Base-by-base conservation (phyloP, 1,140 invertebrate species). In the Calephelis virginiensis region DNA sequence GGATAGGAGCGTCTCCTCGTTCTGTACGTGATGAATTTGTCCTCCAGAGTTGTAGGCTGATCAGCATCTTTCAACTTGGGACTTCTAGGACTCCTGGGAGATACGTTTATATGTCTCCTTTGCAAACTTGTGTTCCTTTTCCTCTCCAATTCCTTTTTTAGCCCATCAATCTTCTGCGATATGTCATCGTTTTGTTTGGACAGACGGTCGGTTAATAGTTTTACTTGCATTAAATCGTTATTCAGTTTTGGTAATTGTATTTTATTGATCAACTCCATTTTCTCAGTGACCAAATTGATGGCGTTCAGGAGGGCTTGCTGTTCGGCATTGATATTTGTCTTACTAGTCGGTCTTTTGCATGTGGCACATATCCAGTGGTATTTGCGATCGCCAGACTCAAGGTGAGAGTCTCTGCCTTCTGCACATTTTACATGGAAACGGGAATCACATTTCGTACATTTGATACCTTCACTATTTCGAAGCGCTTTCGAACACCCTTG, bases 201-300 rank as follows among this genome's bases (percentile, higher is more conserved):
- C 8, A 89, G 76, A 7, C 68, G 65, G 11, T 89, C 85, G 8
- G 77, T 72, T 0, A 78, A 66, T 8, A 68, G 59, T 74, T 78
- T 86, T 1, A 89, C 63, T 10, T 84, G 75, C 11, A 73, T 49
- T 46, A 89, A 64, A 40, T 89, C 85, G 49, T 69, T 82, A 65
- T 76, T 82, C 28, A 87, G 38, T 71, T 83, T 86, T 1, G 86
- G 85, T 45, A 89, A 46, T 68, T 89, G 86, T 12, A 87, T 82
- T 72, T 86, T 87, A 61, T 85, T 87, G 0, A 89, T 73, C 5
- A 87, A 63, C 71, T 87, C 85, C 66, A 89, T 77, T 68, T 87
- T 87, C 13, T 86, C 83, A 7, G 67, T 74, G 13, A 87, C 66
- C 9, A 66, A 69, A 37, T 75, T 75, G 10, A 89, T 69, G 0